Percentiles rank a stretch among this genome's conserved stretches.
These are phyloP conservation scores for Falcaria lacertinaria DNA, from an alignment of 2,888 invertebrate genomes.

Conservation along the genomic window DNA sequence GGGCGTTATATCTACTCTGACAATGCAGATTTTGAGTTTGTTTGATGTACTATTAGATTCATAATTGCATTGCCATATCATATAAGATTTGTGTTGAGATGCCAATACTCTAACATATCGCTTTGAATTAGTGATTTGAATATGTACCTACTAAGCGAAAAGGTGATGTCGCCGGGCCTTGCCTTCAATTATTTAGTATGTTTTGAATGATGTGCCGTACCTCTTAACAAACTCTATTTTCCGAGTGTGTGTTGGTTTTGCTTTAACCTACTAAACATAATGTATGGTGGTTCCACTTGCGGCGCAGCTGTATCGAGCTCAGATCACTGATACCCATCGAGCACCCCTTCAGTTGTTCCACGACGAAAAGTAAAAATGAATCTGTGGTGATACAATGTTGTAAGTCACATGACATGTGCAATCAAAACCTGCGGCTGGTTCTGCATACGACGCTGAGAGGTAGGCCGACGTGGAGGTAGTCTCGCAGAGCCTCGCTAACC, in stretches of 20 bases:
- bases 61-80: slow-evolving; percentile 66
- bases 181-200: slow-evolving; percentile 45
- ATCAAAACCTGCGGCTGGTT: slow-evolving; percentile 84
- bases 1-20: slow-evolving; percentile 57
- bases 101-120: slow-evolving; percentile 72
- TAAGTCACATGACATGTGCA: slow-evolving; percentile 87
- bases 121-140: slow-evolving; percentile 74
- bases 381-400: slow-evolving; percentile 91
- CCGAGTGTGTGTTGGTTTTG: slow-evolving; percentile 77
- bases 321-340: slow-evolving; percentile 86
- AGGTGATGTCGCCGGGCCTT: slow-evolving; percentile 34
- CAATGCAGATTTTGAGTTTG: slow-evolving; percentile 68
- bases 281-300: slow-evolving; percentile 76
- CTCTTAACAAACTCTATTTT: slow-evolving; percentile 67
- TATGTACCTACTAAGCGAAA: slow-evolving; percentile 66
- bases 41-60: slow-evolving; percentile 70
- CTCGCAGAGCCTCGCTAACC: slow-evolving; percentile 49
- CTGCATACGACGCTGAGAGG: slow-evolving; percentile 84
- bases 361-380: slow-evolving; percentile 86
- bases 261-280: slow-evolving; percentile 81
- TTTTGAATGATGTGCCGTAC: slow-evolving; percentile 71
- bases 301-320: slow-evolving; percentile 88
- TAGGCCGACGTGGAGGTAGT: slow-evolving; percentile 69
- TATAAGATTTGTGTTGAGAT: slow-evolving; percentile 75
- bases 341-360: slow-evolving; percentile 90